Percentiles rank a stretch among this genome's conserved stretches.
These are phyloP conservation scores for Acromyrmex heyeri DNA, from an alignment of 1,140 invertebrate species.

Conservation along the genomic window DNA sequence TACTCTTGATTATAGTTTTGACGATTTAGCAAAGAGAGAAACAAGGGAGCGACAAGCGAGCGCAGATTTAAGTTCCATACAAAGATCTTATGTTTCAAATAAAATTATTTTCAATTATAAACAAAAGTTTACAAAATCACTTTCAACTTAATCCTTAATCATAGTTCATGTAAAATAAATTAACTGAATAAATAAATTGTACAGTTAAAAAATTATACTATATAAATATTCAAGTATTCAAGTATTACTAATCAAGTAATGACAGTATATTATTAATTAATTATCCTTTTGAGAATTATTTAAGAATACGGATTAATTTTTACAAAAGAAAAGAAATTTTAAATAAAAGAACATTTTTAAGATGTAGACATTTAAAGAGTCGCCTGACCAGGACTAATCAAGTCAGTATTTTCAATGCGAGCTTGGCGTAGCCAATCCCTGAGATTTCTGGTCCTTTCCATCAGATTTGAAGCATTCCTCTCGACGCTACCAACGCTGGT, in stretches of 20 bases:
- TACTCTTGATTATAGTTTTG: constrained; percentile 40
- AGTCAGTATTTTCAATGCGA: constrained; percentile 83
- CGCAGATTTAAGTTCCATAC: constrained; percentile 39
- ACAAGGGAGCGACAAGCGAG: constrained; percentile 58
- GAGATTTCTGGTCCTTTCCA: constrained; percentile 89
- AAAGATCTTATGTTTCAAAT: background rate
- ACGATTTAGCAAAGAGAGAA: constrained; percentile 54
- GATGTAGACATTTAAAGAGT: constrained; percentile 79
- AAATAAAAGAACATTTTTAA: background rate
- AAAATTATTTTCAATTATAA: constrained; percentile 15
- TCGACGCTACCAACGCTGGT: constrained; percentile 85
- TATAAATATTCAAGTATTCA: constrained; percentile 12
- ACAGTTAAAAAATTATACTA: constrained; percentile 21
- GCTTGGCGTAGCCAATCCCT: constrained; percentile 89
- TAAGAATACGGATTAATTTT: constrained; percentile 15
- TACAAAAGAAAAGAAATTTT: constrained; percentile 10
- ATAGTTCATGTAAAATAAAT: constrained; percentile 11
- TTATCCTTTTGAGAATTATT: background rate
- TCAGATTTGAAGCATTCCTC: constrained; percentile 87
- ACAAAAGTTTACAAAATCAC: background rate
- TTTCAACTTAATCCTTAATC: background rate
- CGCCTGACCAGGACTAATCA: constrained; percentile 83
- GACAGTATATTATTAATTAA: background rate
- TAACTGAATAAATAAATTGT: constrained; percentile 25
- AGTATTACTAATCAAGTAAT: constrained; percentile 7